Base-by-base conservation (phyloP, 2,113 vertebrate genomes). In the Cyprinus carpio region DNA sequence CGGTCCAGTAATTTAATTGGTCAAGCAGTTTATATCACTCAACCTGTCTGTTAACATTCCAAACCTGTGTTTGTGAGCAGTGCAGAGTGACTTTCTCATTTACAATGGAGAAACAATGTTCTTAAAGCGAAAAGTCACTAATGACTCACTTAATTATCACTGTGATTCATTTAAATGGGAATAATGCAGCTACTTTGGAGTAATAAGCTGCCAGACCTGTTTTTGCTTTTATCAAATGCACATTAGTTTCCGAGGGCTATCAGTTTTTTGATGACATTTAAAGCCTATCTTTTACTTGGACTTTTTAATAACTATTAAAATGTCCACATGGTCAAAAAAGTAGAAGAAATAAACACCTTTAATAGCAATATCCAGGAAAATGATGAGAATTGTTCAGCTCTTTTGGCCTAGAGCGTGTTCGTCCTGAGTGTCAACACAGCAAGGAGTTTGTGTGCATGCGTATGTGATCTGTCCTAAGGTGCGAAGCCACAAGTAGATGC, bases 21-120 rank as follows among this genome's bases (percentile, higher is more conserved):
- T 76, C 74, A 76, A 49, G 75, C 46, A 31, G 49, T 54, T 56
- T 31, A 29, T 25, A 76, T 76, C 25, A 76, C 75, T 76, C 75
- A 76, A 31, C 46, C 15, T 29, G 46, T 54, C 49, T 54, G n/a
- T 76, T 76, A 76, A 76, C 49, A 54, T 76, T 76, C 27, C 40
- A 54, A 29, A 54, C 25, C 40, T 29, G 74, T 29, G n/a, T 75
- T 75, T 51, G 13, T 18, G 43, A 51, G 74, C 3, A 10, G 15
- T 18, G 75, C 29, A 27, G 18, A 76, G 75, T 76, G 75, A 76
- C 49, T 54, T 54, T 76, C 46, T 54, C 20, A 27, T 31, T 76
- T 51, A 76, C 15, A 46, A 71, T 6, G 40, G 64, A 51, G 23
- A 46, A 75, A 54, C 37, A 20, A 27, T 27, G n/a, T 4, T 46